These are phyloP conservation scores for Pao palembangensis DNA, from an alignment of 2,113 vertebrate genomes.

Conservation along the genomic window DNA sequence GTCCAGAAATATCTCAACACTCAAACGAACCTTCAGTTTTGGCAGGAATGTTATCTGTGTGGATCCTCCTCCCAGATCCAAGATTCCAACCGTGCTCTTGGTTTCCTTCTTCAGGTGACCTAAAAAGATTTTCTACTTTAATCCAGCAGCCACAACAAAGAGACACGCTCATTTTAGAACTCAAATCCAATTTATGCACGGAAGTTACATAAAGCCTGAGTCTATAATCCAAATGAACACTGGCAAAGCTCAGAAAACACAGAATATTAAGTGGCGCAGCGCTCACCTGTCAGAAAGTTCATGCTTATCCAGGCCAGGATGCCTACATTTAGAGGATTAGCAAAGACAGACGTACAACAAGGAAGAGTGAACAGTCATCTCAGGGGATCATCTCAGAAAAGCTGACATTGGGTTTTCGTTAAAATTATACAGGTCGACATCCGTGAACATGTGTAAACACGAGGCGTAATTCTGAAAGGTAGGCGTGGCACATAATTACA, in stretches of 20 bases:
- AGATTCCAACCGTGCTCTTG: constrained; percentile 82
- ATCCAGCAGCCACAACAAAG: constrained; percentile 20
- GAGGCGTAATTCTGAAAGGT: constrained; percentile 11
- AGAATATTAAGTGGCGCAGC: neutral
- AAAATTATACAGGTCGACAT: constrained; percentile 7
- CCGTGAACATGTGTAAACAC: constrained; percentile 1
- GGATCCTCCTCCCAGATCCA: constrained; percentile 95
- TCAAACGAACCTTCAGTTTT: constrained; percentile 76
- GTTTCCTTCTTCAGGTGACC: constrained; percentile 80
- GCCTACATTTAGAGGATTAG: constrained; percentile 71
- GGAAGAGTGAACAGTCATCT: constrained; percentile 28
- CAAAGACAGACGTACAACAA: constrained; percentile 21
- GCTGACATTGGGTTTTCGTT: constrained; percentile 7
- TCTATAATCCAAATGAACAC: neutral
- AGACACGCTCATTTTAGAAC: constrained; percentile 30
- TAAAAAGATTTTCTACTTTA: constrained; percentile 66
- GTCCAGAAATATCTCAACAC: neutral
- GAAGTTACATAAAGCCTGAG: neutral
- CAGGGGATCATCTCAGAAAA: constrained; percentile 19
- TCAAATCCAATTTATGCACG: constrained; percentile 54
- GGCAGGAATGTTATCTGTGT: constrained; percentile 97
- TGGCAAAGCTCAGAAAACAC: neutral
- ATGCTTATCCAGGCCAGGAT: constrained; percentile 94
- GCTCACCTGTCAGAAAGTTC: constrained; percentile 91
- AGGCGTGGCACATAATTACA: neutral